Conservation (phyloP, 2,797 vertebrate species). For the Syngnathus acus region DNA sequence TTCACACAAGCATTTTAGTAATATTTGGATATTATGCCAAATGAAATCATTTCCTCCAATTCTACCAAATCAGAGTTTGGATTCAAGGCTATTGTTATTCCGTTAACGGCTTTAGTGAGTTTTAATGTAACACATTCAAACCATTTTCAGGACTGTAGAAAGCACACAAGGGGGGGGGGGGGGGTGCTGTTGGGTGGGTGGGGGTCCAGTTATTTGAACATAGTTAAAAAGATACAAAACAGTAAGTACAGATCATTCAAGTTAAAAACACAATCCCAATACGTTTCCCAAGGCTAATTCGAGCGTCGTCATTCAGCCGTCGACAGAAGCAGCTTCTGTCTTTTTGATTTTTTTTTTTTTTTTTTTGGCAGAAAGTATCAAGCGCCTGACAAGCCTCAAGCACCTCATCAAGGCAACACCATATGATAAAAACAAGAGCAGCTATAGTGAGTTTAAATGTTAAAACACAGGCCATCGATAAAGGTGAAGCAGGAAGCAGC, state of each 20-base stretch:
- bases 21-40: background rate
- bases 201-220: slow-evolving; percentile 41
- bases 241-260: slow-evolving; percentile 49
- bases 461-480: background rate
- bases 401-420: background rate
- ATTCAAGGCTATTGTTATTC: background rate
- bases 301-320: slow-evolving; percentile 45
- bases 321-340: slow-evolving; percentile 3
- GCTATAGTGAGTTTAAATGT: background rate
- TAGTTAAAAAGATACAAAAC: slow-evolving; percentile 64
- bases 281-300: slow-evolving; percentile 47
- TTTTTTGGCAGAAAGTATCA: background rate
- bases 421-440: background rate
- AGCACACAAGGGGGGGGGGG: background rate
- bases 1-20: background rate
- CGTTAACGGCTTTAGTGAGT: background rate
- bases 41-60: background rate
- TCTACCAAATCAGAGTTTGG: background rate
- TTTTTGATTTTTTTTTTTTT: background rate
- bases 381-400: too few species aligned
- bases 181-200: background rate
- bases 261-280: slow-evolving; percentile 57
- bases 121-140: background rate
- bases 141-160: background rate
- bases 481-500: background rate